Conservation (phyloP, 2,888 invertebrate species). For the Copidosoma aretas region DNA sequence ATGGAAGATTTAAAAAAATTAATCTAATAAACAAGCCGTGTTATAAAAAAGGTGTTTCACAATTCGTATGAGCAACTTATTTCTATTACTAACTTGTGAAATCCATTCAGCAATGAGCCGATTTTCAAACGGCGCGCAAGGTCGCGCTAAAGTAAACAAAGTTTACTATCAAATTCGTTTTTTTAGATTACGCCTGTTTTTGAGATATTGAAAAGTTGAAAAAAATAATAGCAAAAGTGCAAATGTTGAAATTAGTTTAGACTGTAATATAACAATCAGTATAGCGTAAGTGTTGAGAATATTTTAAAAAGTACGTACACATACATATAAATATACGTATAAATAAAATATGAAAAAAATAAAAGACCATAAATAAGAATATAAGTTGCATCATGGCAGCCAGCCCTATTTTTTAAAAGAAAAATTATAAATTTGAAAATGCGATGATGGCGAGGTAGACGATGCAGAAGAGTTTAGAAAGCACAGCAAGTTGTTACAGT, state of each 20-base stretch:
- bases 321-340: background rate
- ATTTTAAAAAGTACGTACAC: slow-evolving; percentile 10
- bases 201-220: slow-evolving; percentile 5
- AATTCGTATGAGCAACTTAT: slow-evolving; percentile 21
- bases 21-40: background rate
- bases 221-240: slow-evolving; percentile 2
- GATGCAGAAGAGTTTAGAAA: slow-evolving; percentile 8
- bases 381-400: slow-evolving; percentile 18
- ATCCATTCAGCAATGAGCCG: background rate
- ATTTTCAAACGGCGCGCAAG: slow-evolving; percentile 17
- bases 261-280: slow-evolving; percentile 26
- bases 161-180: slow-evolving; percentile 2
- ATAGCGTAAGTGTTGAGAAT: slow-evolving; percentile 30
- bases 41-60: slow-evolving; percentile 24
- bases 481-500: background rate
- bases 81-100: slow-evolving; percentile 2
- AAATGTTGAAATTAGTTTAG: slow-evolving; percentile 30
- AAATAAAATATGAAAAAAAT: slow-evolving; percentile 10
- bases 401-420: slow-evolving; percentile 38
- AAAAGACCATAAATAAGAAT: background rate
- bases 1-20: background rate
- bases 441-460: background rate
- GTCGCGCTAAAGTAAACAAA: slow-evolving; percentile 8
- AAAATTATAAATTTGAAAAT: slow-evolving; percentile 1
- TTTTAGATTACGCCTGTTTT: slow-evolving; percentile 16